phyloP scores from a whole-genome alignment of 1,140 invertebrate species.

The Pteromalus puparum region DNA sequence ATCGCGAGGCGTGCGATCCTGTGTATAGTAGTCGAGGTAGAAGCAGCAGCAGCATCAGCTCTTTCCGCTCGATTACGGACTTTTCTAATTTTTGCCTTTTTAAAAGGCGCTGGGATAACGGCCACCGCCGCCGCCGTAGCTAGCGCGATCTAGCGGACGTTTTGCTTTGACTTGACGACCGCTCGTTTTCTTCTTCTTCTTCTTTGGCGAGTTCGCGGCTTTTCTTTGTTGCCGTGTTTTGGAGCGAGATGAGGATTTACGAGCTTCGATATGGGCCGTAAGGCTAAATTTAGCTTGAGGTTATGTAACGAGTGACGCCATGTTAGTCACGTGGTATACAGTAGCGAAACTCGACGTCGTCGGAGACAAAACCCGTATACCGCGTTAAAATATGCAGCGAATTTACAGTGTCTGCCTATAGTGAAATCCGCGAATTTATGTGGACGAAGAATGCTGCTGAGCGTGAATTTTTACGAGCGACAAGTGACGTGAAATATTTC shows the following conservation, averaged over 20 bases:
- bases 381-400: background rate
- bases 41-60: conserved; percentile 23
- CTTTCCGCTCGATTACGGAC: conserved; percentile 50
- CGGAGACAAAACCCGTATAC: background rate
- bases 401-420: background rate
- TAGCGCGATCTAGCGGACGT: background rate
- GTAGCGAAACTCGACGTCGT: no score
- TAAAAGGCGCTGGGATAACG: conserved; percentile 41
- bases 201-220: background rate
- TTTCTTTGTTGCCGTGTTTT: background rate
- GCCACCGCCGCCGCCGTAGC: conserved; percentile 22
- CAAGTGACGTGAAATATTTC: background rate
- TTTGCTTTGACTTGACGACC: background rate
- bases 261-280: background rate
- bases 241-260: background rate
- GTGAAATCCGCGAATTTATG: no score
- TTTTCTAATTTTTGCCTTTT: conserved; percentile 49
- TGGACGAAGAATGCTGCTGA: background rate
- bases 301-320: background rate
- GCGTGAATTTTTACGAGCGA: background rate
- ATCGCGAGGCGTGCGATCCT: conserved; percentile 12
- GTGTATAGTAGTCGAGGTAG: background rate
- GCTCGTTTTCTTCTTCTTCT: conserved; percentile 19
- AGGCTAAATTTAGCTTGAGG: background rate
- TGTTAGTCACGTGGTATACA: background rate